phyloP scores from a whole-genome alignment of 2,888 invertebrate genomes.

The Habrosyne pyritoides region DNA sequence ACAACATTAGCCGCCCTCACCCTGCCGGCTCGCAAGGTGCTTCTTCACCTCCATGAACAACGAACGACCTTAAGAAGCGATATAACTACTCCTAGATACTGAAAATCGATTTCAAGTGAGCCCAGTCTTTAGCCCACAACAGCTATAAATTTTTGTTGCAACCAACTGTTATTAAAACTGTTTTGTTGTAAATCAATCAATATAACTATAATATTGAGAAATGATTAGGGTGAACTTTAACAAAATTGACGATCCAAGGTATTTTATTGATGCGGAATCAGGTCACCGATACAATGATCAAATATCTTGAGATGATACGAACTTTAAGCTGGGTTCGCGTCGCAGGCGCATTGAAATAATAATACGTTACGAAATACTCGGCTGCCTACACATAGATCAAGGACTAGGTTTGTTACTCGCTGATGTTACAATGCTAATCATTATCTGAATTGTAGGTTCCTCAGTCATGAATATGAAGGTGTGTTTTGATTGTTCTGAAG shows the following conservation, averaged over 20 bases:
- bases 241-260: conserved; percentile 32
- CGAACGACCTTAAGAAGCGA: too few species aligned
- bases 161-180: too few species aligned
- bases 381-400: conserved; percentile 73
- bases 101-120: too few species aligned
- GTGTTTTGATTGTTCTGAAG: conserved; percentile 14
- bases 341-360: conserved; percentile 53
- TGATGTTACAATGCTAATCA: conserved; percentile 60
- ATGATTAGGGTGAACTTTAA: conserved; percentile 40
- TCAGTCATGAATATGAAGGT: conserved; percentile 24
- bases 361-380: conserved; percentile 64
- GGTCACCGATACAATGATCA: conserved; percentile 48
- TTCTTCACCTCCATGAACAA: too few species aligned
- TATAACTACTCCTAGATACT: too few species aligned
- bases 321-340: conserved; percentile 53
- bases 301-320: conserved; percentile 54
- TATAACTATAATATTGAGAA: conserved; percentile 13
- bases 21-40: too few species aligned
- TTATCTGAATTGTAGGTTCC: conserved; percentile 53
- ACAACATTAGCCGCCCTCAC: too few species aligned
- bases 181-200: too few species aligned
- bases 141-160: too few species aligned
- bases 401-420: conserved; percentile 61
- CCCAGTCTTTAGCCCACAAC: too few species aligned
- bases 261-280: conserved; percentile 38